Evolutionary conservation across 2,888 invertebrate genomes (phyloP).

Genomic region (Hybos culiciformis): DNA sequence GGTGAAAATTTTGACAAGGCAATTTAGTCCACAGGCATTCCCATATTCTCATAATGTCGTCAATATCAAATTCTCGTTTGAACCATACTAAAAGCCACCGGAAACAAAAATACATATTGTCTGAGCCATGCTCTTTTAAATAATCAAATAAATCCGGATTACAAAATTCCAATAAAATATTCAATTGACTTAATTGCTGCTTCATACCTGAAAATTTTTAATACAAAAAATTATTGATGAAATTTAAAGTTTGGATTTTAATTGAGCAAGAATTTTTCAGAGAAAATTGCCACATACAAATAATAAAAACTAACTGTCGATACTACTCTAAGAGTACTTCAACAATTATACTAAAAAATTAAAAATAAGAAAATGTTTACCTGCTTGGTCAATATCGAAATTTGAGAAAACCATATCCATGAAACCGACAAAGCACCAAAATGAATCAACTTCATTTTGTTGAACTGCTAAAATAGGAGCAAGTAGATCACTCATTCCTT

Average conservation of each 20-base stretch:
- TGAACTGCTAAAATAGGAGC: slow-evolving; percentile 82
- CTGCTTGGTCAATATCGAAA: slow-evolving; percentile 93
- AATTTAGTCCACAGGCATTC: slow-evolving; percentile 92
- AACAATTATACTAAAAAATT: too few relatives aligned
- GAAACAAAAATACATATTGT: slow-evolving; percentile 98
- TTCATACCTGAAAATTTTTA: too few relatives aligned
- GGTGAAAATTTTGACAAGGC: slow-evolving; percentile 89
- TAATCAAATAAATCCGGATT: slow-evolving; percentile 78
- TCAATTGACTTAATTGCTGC: slow-evolving; percentile 72
- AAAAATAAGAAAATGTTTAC: too few relatives aligned
- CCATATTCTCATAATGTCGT: slow-evolving; percentile 84
- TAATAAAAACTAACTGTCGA: too few relatives aligned
- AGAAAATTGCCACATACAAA: too few relatives aligned
- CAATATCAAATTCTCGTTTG: slow-evolving; percentile 81
- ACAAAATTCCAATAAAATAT: slow-evolving; percentile 64
- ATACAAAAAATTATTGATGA: too few relatives aligned
- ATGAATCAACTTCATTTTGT: slow-evolving; percentile 88
- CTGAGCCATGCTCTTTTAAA: slow-evolving; percentile 48
- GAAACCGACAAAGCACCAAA: slow-evolving; percentile 98
- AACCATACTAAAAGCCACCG: slow-evolving; percentile 94
- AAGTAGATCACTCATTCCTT: slow-evolving; percentile 95
- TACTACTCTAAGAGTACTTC: too few relatives aligned
- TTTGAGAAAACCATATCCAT: slow-evolving; percentile 88
- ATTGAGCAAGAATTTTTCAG: too few relatives aligned
- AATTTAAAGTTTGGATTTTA: too few relatives aligned